Conservation (phyloP, 1,140 invertebrate species). For the Scaptomyza pallida region DNA sequence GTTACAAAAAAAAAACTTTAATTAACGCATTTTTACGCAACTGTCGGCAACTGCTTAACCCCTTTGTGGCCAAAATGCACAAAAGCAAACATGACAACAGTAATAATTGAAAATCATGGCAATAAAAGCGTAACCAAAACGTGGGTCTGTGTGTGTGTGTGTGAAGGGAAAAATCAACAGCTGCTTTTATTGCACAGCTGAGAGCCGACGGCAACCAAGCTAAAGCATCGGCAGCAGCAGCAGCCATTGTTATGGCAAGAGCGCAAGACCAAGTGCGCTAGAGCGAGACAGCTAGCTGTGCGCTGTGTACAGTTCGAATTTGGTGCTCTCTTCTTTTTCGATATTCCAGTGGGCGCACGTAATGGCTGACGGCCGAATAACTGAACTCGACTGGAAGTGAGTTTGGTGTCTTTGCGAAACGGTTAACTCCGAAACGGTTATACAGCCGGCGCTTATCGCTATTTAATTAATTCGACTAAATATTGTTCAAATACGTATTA, state of each 20-base stretch:
- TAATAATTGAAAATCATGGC: constrained; percentile 82
- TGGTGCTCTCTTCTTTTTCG: constrained; percentile 39
- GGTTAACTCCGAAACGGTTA: constrained; percentile 61
- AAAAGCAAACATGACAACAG: constrained; percentile 79
- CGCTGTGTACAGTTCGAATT: constrained; percentile 52
- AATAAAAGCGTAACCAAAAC: constrained; percentile 60
- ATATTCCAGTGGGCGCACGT: constrained; percentile 59
- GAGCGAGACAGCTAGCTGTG: constrained; percentile 30
- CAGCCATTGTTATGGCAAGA: constrained; percentile 68
- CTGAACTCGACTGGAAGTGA: constrained; percentile 27
- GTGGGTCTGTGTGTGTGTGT: constrained; percentile 21
- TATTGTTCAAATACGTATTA: constrained; percentile 50
- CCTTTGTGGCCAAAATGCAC: constrained; percentile 70
- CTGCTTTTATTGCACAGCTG: constrained; percentile 49
- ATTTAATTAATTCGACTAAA: constrained; percentile 46
- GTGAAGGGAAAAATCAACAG: constrained; percentile 71
- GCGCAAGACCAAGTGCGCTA: constrained; percentile 7
- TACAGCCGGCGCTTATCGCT: constrained; percentile 30
- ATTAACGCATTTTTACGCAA: constrained; percentile 81
- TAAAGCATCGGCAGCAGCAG: constrained; percentile 10
- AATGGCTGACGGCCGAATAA: constrained; percentile 59
- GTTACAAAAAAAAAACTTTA: constrained; percentile 81
- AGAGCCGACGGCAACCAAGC: constrained; percentile 40
- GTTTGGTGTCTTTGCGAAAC: constrained; percentile 15
- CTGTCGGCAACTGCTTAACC: constrained; percentile 75